Base-by-base conservation (phyloP, 2,888 invertebrate species). In the Ellobium chinense region DNA sequence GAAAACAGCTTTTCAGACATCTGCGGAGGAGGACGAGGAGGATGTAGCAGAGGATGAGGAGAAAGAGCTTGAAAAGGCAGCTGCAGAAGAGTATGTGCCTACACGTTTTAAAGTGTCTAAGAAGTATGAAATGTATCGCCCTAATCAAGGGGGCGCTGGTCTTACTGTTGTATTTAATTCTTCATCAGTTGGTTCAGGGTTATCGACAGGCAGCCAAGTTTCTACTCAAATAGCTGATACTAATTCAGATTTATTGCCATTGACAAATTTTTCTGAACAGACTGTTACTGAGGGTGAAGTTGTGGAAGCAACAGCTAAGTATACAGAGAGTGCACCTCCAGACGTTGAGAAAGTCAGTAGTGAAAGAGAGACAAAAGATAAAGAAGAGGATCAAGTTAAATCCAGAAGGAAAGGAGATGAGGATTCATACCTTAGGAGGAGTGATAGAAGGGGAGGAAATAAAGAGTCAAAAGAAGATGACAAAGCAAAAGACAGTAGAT, bases 101-200 rank as follows among this genome's bases (percentile, higher is more conserved):
- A 80, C 81, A 36, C 80, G 85, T 39, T 84, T 84, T n/a, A 84
- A 84, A 39, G 82, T 84, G 21, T 72, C 82, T 4, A 85, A 83
- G 68, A 82, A 82, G 74, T 78, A 80, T 62, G 84, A 84, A 24
- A 83, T 85, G 78, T 85, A 82, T 37, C 75, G 81, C 12, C 85
- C 85, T 0, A 80, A 77, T 24, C 73, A 58, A n/a, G 37, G 29
- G 21, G 60, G 37, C 18, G 37, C 73, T 9, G 46, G 56, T 37
- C 4, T 72, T 4, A 70, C 65, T n/a, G 36, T 79, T 12, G 79
- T 79, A 12, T 70, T 79, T 34, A 37, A 58, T 46, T 73, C 72
- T 31, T 29, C 70, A 70, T 68, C 9, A 72, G 75, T 74, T 37
- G 66, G 3, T 73, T 73, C 58, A 58, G 80, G n/a, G 66, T 68